Percentiles rank a stretch among this genome's conserved stretches.
phyloP scores from a whole-genome alignment of 2,797 vertebrate genomes.

The Carcharodon carcharias region DNA sequence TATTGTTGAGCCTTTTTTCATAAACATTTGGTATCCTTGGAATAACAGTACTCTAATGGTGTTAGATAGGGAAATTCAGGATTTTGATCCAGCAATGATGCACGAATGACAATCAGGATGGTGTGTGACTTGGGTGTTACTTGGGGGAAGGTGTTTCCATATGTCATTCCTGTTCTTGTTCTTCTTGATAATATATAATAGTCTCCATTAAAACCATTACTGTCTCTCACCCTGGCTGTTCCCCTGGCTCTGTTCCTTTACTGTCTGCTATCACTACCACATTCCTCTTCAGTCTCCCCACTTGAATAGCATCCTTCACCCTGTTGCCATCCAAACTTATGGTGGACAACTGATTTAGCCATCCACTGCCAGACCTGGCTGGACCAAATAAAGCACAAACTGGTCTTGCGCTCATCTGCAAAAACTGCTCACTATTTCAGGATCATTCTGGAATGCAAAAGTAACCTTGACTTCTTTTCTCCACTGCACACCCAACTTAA shows the following conservation, averaged over 20 bases:
- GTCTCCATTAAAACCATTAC: no score
- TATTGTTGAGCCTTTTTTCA: background rate
- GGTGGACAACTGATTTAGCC: no score
- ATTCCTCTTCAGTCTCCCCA: no score
- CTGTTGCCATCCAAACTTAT: no score
- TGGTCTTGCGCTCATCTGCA: background rate
- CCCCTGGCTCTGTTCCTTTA: no score
- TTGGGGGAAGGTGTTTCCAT: background rate
- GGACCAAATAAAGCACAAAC: background rate
- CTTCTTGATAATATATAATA: background rate
- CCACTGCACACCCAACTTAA: no score
- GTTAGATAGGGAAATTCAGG: background rate
- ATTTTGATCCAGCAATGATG: background rate
- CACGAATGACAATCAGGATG: background rate
- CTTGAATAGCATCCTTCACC: no score
- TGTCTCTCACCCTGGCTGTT: no score
- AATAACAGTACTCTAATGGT: background rate
- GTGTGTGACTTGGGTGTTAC: background rate
- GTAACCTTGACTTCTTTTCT: no score
- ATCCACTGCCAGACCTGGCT: no score
- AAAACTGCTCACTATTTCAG: background rate
- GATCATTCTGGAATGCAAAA: background rate
- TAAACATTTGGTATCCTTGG: background rate
- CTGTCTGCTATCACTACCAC: no score
- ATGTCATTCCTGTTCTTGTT: background rate